Base-by-base conservation (phyloP, 2,797 vertebrate species). In the Anableps anableps region DNA sequence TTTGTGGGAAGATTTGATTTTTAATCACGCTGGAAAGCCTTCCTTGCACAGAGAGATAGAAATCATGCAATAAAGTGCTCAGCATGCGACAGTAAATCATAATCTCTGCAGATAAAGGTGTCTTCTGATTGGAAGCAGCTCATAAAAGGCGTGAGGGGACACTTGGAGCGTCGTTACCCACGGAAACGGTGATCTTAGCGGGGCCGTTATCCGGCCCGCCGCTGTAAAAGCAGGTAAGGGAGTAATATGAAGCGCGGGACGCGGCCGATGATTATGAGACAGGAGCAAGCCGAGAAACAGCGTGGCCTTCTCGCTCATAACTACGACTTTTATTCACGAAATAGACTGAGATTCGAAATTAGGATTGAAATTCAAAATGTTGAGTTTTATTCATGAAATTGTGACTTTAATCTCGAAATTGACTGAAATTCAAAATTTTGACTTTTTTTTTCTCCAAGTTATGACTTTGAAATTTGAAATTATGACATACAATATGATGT, bases 41-140 rank as follows among this genome's bases (percentile, higher is more conserved):
- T 51, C 23, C 45, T 58, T 47, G 34, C 13, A 5, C 14, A 45
- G 50, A 60, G 50, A 66, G 74, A 71, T 47, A 38, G 34, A 55
- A 64, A 74, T 75, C 64, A 26, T 60, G 34, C 17, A 73, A 72
- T 68, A 11, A 77, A 43, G 38, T 14, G 16, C 10, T 31, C 0
- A 1, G 41, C 21, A 5, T 71, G 11, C 2, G 43, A 3, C 13
- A 51, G 53, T 45, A 72, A 47, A 47, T 66, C 23, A 48, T 55
- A n/a, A 55, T 75, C 29, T 71, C 41, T 71, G 68, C 68, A 31
- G 51, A 70, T 78, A 41, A 78, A 53, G 45, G 29, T 21, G 47
- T 26, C 41, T 16, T 72, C 23, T 79, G 55, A 85, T 80, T 45
- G 43, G 79, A 79, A 0, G 17, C 43, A 19, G 74, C 45, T 47